These are phyloP conservation scores for Ginglymostoma cirratum DNA, from an alignment of 2,113 vertebrate genomes.

Conservation along the genomic window DNA sequence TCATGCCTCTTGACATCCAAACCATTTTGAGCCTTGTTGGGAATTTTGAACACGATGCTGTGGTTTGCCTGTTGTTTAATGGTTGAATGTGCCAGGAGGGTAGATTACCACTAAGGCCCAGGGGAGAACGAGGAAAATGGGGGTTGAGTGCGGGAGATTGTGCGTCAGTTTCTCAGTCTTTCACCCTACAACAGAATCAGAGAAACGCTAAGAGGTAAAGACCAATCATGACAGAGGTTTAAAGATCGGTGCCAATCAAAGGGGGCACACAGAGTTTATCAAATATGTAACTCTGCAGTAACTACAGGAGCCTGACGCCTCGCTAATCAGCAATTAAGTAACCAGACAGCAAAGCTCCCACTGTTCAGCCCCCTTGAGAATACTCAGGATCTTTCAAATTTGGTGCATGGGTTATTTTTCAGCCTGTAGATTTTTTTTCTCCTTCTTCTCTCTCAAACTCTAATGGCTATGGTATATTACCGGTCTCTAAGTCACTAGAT, in stretches of 20 bases:
- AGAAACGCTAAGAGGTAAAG: constrained; percentile 51
- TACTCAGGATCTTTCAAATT: neutral
- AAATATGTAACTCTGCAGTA: neutral
- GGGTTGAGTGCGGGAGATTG: neutral
- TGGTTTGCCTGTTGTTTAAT: neutral
- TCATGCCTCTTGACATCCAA: neutral
- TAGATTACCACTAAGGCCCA: neutral
- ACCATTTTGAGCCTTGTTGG: neutral
- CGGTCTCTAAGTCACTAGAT: neutral
- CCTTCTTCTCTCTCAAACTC: neutral
- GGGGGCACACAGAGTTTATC: no score
- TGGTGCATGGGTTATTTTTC: neutral
- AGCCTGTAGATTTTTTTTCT: neutral
- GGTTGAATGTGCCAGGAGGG: neutral
- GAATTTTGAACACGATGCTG: neutral
- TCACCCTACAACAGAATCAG: constrained; percentile 43
- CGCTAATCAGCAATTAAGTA: constrained; percentile 40
- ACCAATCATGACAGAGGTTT: constrained; percentile 30
- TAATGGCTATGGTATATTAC: neutral
- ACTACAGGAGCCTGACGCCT: constrained; percentile 39
- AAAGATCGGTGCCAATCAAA: neutral
- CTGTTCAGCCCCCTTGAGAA: neutral
- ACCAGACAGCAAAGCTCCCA: neutral
- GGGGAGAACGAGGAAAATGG: neutral
- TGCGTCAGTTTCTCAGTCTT: constrained; percentile 52